phyloP scores from a whole-genome alignment of 2,113 vertebrate species.

The Falco punctatus region DNA sequence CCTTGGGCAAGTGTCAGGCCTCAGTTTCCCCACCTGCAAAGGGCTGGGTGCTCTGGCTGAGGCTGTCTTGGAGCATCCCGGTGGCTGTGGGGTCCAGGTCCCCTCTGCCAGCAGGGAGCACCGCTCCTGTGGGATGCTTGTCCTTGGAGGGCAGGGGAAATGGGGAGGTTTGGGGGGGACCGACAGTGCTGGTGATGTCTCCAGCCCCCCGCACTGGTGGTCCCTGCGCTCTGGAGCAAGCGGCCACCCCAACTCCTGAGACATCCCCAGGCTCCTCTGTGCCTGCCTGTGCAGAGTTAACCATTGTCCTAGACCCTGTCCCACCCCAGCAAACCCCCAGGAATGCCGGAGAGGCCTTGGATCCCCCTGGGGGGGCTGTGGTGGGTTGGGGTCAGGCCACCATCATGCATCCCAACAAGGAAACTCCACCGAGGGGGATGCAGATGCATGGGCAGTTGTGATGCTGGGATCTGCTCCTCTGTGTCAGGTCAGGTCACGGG shows the following conservation, averaged over 20 bases:
- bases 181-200: not conserved
- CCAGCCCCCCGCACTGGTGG: not conserved
- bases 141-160: not conserved
- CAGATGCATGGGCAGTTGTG: accelerated
- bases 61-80: not conserved
- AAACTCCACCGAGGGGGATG: too few species aligned
- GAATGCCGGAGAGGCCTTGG: not conserved
- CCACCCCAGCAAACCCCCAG: accelerated
- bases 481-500: not conserved
- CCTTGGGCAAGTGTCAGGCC: not conserved
- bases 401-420: not conserved
- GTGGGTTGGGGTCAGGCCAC: not conserved
- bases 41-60: not conserved
- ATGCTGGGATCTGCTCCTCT: not conserved
- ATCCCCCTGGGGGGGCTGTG: not conserved
- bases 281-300: not conserved
- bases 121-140: not conserved
- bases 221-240: not conserved
- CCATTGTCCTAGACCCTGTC: not conserved
- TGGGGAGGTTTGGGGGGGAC: too few species aligned
- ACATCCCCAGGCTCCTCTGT: not conserved
- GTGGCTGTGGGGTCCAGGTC: not conserved
- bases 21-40: not conserved
- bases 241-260: accelerated
- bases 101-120: too few species aligned